These are phyloP conservation scores for Gasteruption jaculator DNA, from an alignment of 2,888 invertebrate genomes.

Conservation along the genomic window DNA sequence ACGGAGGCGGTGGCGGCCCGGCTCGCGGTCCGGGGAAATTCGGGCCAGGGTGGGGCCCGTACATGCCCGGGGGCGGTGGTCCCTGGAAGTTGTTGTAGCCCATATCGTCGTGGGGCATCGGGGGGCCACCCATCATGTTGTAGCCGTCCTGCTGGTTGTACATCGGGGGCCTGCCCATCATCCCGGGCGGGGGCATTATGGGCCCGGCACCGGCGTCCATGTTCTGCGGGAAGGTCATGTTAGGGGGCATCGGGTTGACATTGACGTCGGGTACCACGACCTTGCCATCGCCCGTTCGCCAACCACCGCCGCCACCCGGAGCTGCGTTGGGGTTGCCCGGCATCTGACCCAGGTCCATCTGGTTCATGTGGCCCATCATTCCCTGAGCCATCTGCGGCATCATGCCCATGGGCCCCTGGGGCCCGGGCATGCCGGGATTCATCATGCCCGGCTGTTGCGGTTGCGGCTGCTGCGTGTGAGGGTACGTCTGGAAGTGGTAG, in stretches of 20 bases:
- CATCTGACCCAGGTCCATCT: conserved; percentile 46
- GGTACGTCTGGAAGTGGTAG: conserved; percentile 45
- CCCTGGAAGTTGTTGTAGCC: conserved; percentile 38
- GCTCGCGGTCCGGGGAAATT: conserved; percentile 44
- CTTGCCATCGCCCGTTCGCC: conserved; percentile 55
- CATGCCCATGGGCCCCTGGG: conserved; percentile 31
- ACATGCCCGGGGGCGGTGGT: conserved; percentile 43
- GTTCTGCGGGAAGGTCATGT: conserved; percentile 43
- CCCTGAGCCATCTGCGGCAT: conserved; percentile 34
- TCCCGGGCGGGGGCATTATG: conserved; percentile 47
- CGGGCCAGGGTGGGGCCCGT: conserved; percentile 34
- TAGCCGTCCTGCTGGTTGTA: conserved; percentile 44
- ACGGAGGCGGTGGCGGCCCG: conserved; percentile 31
- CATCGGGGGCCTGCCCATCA: conserved; percentile 50
- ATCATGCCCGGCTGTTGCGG: conserved; percentile 28
- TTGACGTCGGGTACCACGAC: conserved; percentile 45
- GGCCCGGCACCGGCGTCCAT: conserved; percentile 38
- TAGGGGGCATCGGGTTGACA: conserved; percentile 41
- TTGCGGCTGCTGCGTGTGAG: conserved; percentile 38
- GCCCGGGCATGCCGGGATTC: conserved; percentile 34
- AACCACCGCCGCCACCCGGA: conserved; percentile 53
- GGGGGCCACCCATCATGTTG: conserved; percentile 44
- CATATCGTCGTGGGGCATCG: conserved; percentile 39
- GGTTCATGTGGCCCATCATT: conserved; percentile 42
- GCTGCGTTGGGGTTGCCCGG: conserved; percentile 18